phyloP scores from a whole-genome alignment of 2,888 invertebrate species.

The Melipona beecheii region DNA sequence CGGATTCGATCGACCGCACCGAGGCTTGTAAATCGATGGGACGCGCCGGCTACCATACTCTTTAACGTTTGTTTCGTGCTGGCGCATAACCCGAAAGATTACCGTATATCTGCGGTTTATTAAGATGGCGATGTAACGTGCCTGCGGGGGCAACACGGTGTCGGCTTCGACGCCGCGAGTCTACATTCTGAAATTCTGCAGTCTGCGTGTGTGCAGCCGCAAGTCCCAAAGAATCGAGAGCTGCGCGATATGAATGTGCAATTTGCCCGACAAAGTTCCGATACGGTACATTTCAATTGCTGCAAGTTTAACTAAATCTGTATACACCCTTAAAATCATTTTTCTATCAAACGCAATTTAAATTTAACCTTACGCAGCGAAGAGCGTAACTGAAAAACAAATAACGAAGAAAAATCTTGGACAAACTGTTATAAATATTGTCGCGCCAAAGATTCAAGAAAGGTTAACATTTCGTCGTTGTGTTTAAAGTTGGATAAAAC shows the following conservation, averaged over 20 bases:
- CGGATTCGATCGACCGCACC: conserved; percentile 46
- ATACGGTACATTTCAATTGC: conserved; percentile 2
- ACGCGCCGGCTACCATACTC: conserved; percentile 58
- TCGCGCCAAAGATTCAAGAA: too few relatives aligned
- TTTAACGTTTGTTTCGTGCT: conserved; percentile 69
- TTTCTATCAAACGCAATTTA: not conserved
- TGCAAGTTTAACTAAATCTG: too few relatives aligned
- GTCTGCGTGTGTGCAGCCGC: conserved; percentile 32
- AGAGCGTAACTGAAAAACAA: too few relatives aligned
- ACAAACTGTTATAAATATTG: too few relatives aligned
- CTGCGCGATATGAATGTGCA: conserved; percentile 45
- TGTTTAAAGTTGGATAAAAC: too few relatives aligned
- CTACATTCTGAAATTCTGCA: conserved; percentile 55
- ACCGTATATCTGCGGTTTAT: conserved; percentile 74
- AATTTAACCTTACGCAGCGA: not conserved
- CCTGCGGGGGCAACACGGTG: conserved; percentile 22
- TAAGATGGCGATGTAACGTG: conserved; percentile 74
- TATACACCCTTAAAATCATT: too few relatives aligned
- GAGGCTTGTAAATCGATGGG: conserved; percentile 42
- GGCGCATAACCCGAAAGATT: conserved; percentile 71
- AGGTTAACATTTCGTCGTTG: too few relatives aligned
- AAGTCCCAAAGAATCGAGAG: conserved; percentile 25
- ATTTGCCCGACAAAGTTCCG: conserved; percentile 36
- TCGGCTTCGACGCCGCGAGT: conserved; percentile 26
- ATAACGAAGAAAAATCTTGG: too few relatives aligned